Percentiles rank a stretch among this genome's conserved stretches.
Evolutionary conservation across 1,140 invertebrate species (phyloP).

Genomic region (Drosophila neocordata): DNA sequence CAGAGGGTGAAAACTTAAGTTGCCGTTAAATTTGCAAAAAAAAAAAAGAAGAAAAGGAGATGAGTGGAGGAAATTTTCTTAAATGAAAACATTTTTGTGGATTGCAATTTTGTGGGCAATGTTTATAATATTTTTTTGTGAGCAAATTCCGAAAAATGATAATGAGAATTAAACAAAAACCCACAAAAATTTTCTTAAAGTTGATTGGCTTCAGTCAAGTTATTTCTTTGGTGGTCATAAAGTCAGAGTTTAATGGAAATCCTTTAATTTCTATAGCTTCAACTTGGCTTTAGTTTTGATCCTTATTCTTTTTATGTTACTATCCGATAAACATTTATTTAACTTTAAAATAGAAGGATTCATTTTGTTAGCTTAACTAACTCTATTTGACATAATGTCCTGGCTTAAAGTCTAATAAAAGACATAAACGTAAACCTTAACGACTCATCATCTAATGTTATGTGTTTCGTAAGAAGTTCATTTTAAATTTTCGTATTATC

Average conservation of each 20-base stretch:
- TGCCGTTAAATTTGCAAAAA: constrained; percentile 64
- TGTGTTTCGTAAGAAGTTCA: not conserved
- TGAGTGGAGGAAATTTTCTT: not conserved
- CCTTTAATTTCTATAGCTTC: too few relatives aligned
- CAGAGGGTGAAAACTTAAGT: constrained; percentile 31
- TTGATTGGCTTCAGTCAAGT: not conserved
- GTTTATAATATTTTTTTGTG: not conserved
- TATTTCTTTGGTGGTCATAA: not conserved
- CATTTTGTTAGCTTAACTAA: too few relatives aligned
- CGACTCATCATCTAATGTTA: too few relatives aligned
- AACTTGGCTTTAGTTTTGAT: too few relatives aligned
- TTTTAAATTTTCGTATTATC: not conserved
- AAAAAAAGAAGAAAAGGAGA: constrained; percentile 20
- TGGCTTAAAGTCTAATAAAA: not conserved
- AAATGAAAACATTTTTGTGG: constrained; percentile 1
- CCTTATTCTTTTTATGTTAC: too few relatives aligned
- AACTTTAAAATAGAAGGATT: too few relatives aligned
- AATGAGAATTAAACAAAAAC: not conserved
- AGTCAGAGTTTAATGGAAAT: not conserved
- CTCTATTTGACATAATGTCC: not conserved
- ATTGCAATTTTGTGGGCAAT: not conserved
- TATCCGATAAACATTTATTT: too few relatives aligned
- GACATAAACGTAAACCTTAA: too few relatives aligned
- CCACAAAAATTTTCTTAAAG: not conserved
- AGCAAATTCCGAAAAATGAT: not conserved